Conservation (phyloP, 64 coral and sea anemone species). For the Exaiptasia diaphana region DNA sequence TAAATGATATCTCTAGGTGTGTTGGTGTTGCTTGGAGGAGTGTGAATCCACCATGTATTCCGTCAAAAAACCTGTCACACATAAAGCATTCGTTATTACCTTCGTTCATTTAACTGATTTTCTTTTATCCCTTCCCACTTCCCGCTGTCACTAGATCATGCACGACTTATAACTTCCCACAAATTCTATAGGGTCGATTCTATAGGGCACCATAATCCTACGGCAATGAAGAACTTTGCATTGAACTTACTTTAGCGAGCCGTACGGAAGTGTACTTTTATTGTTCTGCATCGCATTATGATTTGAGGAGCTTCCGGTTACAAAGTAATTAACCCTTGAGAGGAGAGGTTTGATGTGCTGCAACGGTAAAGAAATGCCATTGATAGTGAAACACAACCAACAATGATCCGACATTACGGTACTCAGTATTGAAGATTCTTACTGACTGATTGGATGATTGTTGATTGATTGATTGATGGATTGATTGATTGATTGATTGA, state of each 20-base stretch:
- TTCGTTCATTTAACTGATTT: not conserved
- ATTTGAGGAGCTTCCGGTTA: constrained; percentile 58
- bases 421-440: too few species aligned
- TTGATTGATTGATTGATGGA: too few species aligned
- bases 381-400: too few species aligned
- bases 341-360: constrained; percentile 65
- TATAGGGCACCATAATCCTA: too few species aligned
- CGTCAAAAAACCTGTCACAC: constrained; percentile 39
- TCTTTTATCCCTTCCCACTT: not conserved
- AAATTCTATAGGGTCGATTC: too few species aligned
- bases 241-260: not conserved
- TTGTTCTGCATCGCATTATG: not conserved
- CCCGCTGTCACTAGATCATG: not conserved
- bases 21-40: constrained; percentile 46
- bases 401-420: too few species aligned
- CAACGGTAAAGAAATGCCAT: too few species aligned
- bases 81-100: not conserved
- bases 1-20: constrained; percentile 9
- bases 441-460: too few species aligned
- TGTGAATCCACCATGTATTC: constrained; percentile 26
- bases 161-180: not conserved
- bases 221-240: too few species aligned
- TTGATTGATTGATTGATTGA: too few species aligned
- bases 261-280: not conserved
- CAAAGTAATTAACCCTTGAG: constrained; percentile 73